Base-by-base conservation (phyloP, 2,113 vertebrate genomes). In the Lanius ludovicianus region DNA sequence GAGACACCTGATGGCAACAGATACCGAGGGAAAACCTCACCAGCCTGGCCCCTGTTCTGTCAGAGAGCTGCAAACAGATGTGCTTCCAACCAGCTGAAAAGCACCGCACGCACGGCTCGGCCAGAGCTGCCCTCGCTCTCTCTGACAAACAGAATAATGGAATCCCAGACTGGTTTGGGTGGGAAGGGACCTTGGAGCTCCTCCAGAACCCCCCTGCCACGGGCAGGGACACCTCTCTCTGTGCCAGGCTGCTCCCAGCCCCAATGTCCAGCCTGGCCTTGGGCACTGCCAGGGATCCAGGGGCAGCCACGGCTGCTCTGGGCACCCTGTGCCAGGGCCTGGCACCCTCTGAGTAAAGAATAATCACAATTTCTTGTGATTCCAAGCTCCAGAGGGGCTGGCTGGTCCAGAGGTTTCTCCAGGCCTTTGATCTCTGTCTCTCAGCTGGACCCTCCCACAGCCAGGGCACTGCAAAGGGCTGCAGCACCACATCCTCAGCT, bases 1-100 rank as follows among this genome's bases (percentile, higher is more conserved):
- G 75, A 47, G 57, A 46, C 44, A 46, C 63, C 59, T 86, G 94
- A 92, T 93, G 55, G 83, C 57, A 46, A 3, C 79, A 92, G 95
- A 89, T 42, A 85, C 25, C 2, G 27, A 71, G 82, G 82, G 79
- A 65, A 86, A 79, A 15, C 31, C 79, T 57, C 94, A 23, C 10
- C 88, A 86, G 46, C 73, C 39, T 6, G 14, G 49, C 65, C 56
- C 62, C 74, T 68, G 62, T 3, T n/a, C 50, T 41, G 23, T 15
- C 5, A 6, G 44, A 2, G 15, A 15, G 44, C 47, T 65, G 79
- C 67, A 80, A 15, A 69, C 62, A 76, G 65, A 41, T 42, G 41
- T 0, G n/a, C 68, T 65, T n/a, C n/a, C 64, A 77, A 31, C 5
- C 57, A 6, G 13, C 67, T 53, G 75, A 41, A 37, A 74, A 42